Evolutionary conservation across 2,113 vertebrate species (phyloP), one percentile per base, ranked within the genome.

Genomic region (Indicator maculatus): DNA sequence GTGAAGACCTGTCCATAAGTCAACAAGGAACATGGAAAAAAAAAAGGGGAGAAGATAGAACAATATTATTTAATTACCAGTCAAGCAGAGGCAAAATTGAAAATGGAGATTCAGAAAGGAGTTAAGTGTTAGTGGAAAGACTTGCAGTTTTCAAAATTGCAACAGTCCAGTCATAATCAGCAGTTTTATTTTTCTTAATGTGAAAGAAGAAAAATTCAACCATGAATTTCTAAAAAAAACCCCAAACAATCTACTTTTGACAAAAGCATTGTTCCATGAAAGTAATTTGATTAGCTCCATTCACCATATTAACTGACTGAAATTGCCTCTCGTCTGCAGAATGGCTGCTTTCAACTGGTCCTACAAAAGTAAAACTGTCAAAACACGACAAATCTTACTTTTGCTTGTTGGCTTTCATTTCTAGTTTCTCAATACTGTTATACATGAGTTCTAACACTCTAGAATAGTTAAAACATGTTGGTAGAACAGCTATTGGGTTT

Each of bases 351-450:
- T 92, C 66, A 84, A 71, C 19, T 56, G 47, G 21, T 27, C 20
- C 70, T 60, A 39, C n/a, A 79, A 69, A 89, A 78, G 20, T 21
- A 50, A 78, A 88, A 75, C 19, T 65, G 70, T 58, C 76, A 83
- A 93, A 94, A 94, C 11, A 71, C 67, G 52, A 64, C 19, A 83
- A 71, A 86, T 58, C 31, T 86, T 28, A 47, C 41, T 87, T 93
- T 75, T 75, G 2, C 20, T 67, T 72, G 15, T 67, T 82, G 69
- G 5, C 13, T 90, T 93, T 75, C 61, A 78, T 81, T 82, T 92
- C 44, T 52, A 60, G 1, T 81, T 71, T 71, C 52, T 95, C 36
- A 39, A 3, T 19, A 16, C 16, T 84, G 20, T 47, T 94, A 55
- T 14, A 26, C 53, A 38, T 8, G 6, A 73, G 19, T 53, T 81